Base-by-base conservation (phyloP, 2,888 invertebrate species). In the Eupithecia inturbata region DNA sequence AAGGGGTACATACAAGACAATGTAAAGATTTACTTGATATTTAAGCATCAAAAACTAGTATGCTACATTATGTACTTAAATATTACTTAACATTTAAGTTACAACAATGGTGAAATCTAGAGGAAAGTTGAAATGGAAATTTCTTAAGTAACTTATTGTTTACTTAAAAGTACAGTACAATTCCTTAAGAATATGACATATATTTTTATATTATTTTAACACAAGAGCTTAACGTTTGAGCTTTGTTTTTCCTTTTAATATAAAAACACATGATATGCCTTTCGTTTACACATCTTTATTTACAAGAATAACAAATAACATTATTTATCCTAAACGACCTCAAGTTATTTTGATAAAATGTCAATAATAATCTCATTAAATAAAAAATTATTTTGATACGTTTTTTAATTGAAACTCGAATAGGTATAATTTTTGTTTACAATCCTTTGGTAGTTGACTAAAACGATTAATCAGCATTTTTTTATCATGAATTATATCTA, bases 221-320 rank as follows among this genome's bases (percentile, higher is more conserved):
- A 85, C 79, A 86, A 83, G 83, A 86, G 81, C 85, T 88, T 85
- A 85, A 86, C 81, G 80, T 84, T 90, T 89, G 91, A 90, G 91
- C 92, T 84, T 89, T 81, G 78, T 82, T 75, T 75, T 45, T 68
- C 63, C 82, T 84, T 75, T 69, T 83, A 80, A 84, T 83, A 82
- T 84, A 83, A 84, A 83, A 88, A 87, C 83, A 87, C 84, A 83
- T 91, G 92, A 93, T 93, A 92, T 92, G 92, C 88, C 83, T 84
- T 81, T 80, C 77, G 79, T 82, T 82, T 84, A 81, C 74, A 72
- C 76, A 62, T 70, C 68, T 83, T 77, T 89, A 89, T 91, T 75
- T 91, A 92, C 89, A 91, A 86, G 83, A 88, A 89, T 88, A 92
- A 91, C 90, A 90, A 90, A 87, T 89, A 87, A 79, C 78, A 73